Base-by-base conservation (phyloP, 2,888 invertebrate genomes). In the Argynnis bischoffii region DNA sequence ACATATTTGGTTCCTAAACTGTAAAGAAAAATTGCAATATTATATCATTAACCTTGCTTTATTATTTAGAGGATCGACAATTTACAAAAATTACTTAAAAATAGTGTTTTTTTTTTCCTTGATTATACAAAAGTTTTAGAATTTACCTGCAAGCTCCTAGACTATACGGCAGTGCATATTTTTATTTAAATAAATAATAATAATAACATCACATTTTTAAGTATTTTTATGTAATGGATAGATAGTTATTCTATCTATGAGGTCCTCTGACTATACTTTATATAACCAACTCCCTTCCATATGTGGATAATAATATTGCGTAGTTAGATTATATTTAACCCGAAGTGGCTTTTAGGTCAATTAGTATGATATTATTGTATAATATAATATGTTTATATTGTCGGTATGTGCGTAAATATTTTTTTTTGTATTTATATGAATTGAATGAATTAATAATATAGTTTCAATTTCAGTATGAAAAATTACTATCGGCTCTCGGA, bases 341-440 rank as follows among this genome's bases (percentile, higher is more conserved):
- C 83, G 71, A 86, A 81, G 88, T 87, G 88, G 85, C 87, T 89
- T 89, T 72, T 87, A 86, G 87, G 91, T 91, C 91, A 91, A 91
- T 91, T 91, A 90, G 70, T 72, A 68, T 54, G n/a, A 51, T 56
- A 66, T 56, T 64, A n/a, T 50, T 31, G 55, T 48, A 53, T 55
- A 60, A 16, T 35, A 18, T 48, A 56, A 18, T 48, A 56, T 46
- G 18, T 31, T 46, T 21, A 47, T 66, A 60, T 59, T 35, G 35
- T 61, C n/a, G 18, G 48, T 55, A 60, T 50, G 55, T 65, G n/a
- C n/a, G 47, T 60, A 31, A n/a, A 53, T 13, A 18, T 53, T 18
- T 59, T 21, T 18, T 13, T 54, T 26, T 5, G 3, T 54, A 57
- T 21, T 15, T 54, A 54, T 54, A 54, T 26, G 4, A 5, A 26